phyloP scores from a whole-genome alignment of 2,113 vertebrate genomes.

The Noctilio leporinus region DNA sequence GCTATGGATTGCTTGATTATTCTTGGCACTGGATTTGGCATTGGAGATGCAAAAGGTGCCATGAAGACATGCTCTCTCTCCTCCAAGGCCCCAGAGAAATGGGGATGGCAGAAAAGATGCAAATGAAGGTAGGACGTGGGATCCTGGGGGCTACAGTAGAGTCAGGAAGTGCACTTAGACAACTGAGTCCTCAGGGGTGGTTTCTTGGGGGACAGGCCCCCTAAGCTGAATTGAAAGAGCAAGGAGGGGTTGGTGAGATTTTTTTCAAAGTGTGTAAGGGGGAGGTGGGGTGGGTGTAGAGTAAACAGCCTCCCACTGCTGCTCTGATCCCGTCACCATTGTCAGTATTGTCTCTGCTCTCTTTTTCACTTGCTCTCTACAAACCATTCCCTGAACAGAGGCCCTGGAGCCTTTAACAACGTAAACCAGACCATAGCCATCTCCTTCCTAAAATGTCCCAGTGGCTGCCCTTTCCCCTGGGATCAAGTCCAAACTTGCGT shows the following conservation, averaged over 20 bases:
- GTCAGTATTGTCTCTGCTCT: neutral
- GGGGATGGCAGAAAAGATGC: neutral
- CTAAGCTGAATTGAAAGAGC: neutral
- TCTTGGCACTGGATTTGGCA: neutral
- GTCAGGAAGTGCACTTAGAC: neutral
- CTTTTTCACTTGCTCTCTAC: neutral
- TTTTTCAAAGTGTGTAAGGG: neutral
- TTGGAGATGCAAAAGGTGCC: neutral
- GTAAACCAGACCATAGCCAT: neutral
- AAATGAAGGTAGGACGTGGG: neutral
- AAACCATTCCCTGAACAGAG: neutral
- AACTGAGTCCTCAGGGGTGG: neutral
- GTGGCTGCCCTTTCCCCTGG: neutral
- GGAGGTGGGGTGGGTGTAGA: neutral
- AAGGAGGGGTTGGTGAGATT: neutral
- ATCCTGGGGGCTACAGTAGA: neutral
- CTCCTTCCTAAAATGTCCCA: neutral
- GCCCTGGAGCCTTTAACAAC: neutral
- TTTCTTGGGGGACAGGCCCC: neutral
- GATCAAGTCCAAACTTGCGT: neutral
- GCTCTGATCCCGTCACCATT: fast-evolving
- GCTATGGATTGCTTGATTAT: neutral
- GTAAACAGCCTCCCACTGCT: neutral
- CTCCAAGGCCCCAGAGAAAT: neutral
- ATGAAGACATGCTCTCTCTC: neutral